Conservation (phyloP, 2,113 vertebrate species). For the Alosa alosa region DNA sequence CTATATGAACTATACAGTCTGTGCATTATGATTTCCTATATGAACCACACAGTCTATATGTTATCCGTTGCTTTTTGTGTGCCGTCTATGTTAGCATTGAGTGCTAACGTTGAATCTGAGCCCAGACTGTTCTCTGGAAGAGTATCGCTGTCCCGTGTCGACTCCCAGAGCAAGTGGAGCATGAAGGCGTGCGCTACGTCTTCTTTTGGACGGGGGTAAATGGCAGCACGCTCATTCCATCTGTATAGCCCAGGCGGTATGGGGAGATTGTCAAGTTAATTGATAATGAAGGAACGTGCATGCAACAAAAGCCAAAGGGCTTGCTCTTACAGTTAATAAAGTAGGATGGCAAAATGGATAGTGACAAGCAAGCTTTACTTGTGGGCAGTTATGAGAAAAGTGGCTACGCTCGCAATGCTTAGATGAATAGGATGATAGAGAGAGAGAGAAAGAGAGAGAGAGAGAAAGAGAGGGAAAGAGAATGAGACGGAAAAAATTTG, state of each 20-base stretch:
- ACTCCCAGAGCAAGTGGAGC: not conserved
- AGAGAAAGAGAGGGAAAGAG: not conserved
- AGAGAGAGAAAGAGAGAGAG: not conserved
- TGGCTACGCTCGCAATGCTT: not conserved
- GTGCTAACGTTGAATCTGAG: not conserved
- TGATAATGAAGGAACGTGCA: not conserved
- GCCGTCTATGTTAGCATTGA: not conserved
- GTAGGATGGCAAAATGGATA: not conserved
- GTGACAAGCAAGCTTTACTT: conserved; percentile 11
- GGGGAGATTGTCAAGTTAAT: not conserved
- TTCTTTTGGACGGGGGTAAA: not conserved
- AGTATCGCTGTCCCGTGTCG: not conserved
- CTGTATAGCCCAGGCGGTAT: not conserved
- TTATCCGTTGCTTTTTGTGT: not conserved
- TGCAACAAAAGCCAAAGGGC: not conserved
- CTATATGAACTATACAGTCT: too few relatives aligned
- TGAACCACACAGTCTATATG: too few relatives aligned
- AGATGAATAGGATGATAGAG: not conserved
- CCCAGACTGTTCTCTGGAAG: not conserved
- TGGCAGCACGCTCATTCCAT: not conserved
- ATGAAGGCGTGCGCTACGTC: not conserved
- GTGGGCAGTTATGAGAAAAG: not conserved
- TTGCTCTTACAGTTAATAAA: conserved; percentile 4
- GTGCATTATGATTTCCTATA: too few relatives aligned
- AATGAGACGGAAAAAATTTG: not conserved